A percentile compares a stretch with the other conserved stretches of the same genome.
Evolutionary conservation across 2,888 invertebrate species (phyloP).

Genomic region (Drosophila ustulata): DNA sequence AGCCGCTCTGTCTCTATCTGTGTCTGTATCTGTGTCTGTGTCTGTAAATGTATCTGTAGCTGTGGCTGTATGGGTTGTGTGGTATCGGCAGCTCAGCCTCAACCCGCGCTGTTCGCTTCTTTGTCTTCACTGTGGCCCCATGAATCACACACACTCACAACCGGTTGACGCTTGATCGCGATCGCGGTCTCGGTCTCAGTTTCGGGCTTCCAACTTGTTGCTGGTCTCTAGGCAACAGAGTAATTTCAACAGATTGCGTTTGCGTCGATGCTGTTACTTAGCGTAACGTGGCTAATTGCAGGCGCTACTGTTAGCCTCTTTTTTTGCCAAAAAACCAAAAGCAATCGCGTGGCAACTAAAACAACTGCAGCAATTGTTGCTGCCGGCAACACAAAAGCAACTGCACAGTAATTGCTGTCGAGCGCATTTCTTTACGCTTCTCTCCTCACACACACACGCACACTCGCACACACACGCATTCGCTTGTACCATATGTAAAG

Average conservation of each 20-base stretch:
- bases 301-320: not conserved
- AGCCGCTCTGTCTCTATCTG: not conserved
- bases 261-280: conserved; percentile 49
- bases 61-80: not conserved
- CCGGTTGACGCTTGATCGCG: conserved; percentile 47
- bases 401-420: conserved; percentile 9
- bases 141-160: conserved; percentile 45
- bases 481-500: not conserved
- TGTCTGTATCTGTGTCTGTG: conserved; percentile 2
- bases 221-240: conserved; percentile 19
- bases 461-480: not conserved
- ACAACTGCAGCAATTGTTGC: conserved; percentile 32
- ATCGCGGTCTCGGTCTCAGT: not conserved
- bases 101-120: not conserved
- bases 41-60: not conserved
- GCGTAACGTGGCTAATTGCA: conserved; percentile 64
- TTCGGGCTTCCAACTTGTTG: conserved; percentile 30
- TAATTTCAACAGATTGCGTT: conserved; percentile 48
- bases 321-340: not conserved
- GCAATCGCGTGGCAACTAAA: not conserved
- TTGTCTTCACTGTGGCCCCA: conserved; percentile 5
- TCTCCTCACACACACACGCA: conserved; percentile 11
- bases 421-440: conserved; percentile 3
- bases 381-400: conserved; percentile 29
- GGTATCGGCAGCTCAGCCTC: not conserved